phyloP scores from a whole-genome alignment of 2,888 invertebrate genomes.

The Noctua comes region DNA sequence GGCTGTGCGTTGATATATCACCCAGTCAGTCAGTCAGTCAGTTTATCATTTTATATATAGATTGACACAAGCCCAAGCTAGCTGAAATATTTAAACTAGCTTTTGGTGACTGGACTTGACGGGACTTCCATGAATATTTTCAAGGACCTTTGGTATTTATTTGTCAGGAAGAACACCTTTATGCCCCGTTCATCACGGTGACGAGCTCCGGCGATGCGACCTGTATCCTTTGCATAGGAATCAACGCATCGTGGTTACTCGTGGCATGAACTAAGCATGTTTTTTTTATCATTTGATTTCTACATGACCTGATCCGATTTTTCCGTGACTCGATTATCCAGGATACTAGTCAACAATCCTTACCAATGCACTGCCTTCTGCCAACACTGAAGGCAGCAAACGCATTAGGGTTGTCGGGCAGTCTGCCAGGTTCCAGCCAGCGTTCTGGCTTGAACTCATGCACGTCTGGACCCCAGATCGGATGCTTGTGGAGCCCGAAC shows the following conservation, averaged over 20 bases:
- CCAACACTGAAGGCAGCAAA: slow-evolving; percentile 80
- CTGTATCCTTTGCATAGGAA: not conserved
- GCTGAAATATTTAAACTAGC: too few species aligned
- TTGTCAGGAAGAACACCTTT: not conserved
- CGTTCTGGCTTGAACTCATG: slow-evolving; percentile 79
- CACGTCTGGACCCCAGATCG: slow-evolving; percentile 78
- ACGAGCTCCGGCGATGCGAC: not conserved
- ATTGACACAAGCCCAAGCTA: too few species aligned
- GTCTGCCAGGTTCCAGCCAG: slow-evolving; percentile 74
- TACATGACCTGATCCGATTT: too few species aligned
- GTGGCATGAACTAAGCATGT: not conserved
- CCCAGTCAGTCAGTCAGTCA: too few species aligned
- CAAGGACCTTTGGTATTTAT: not conserved
- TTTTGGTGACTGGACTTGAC: not conserved
- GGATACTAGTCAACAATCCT: not conserved
- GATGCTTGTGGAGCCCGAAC: slow-evolving; percentile 77
- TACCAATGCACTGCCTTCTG: slow-evolving; percentile 79
- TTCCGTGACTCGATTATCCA: not conserved
- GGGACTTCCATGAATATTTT: not conserved
- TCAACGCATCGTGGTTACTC: not conserved
- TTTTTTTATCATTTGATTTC: not conserved
- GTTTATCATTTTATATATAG: too few species aligned
- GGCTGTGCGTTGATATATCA: too few species aligned
- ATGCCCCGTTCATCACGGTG: not conserved
- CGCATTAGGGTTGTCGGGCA: slow-evolving; percentile 75